Percentiles rank a stretch among this genome's conserved stretches.
Conservation (phyloP, 2,888 invertebrate species). For the Agrotis exclamationis region DNA sequence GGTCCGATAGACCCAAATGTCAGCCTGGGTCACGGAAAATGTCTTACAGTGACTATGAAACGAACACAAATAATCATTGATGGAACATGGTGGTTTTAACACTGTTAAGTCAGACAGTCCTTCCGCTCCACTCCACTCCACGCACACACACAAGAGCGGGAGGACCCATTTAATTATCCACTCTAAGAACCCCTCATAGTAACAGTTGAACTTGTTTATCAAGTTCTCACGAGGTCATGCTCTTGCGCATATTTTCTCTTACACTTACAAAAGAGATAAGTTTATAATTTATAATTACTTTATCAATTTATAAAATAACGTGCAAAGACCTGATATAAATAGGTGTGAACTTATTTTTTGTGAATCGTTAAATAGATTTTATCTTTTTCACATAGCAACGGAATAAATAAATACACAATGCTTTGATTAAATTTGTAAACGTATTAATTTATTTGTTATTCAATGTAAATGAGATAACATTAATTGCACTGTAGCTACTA, state of each 20-base stretch:
- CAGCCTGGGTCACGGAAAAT: no score
- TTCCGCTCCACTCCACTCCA: no score
- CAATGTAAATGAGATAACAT: constrained; percentile 25
- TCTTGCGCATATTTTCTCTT: not conserved
- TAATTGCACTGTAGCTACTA: constrained; percentile 9
- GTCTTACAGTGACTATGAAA: no score
- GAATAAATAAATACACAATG: constrained; percentile 16
- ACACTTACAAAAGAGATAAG: not conserved
- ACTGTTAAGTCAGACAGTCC: no score
- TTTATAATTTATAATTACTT: not conserved
- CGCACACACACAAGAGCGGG: no score
- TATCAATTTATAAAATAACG: constrained; percentile 1
- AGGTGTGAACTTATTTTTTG: constrained; percentile 1
- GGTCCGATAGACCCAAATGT: no score
- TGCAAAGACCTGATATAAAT: not conserved
- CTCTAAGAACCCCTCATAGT: no score
- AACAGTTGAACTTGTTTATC: no score
- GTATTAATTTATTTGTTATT: constrained; percentile 12
- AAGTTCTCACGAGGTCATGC: not conserved
- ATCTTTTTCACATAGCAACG: constrained; percentile 18
- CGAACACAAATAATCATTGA: no score
- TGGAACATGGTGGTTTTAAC: no score
- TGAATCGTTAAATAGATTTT: not conserved
- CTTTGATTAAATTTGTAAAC: not conserved
- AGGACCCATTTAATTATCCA: no score